A percentile compares a stretch with the other conserved stretches of the same genome.
phyloP scores from a whole-genome alignment of 2,797 vertebrate genomes.

The Oceanodroma leucorhoa region DNA sequence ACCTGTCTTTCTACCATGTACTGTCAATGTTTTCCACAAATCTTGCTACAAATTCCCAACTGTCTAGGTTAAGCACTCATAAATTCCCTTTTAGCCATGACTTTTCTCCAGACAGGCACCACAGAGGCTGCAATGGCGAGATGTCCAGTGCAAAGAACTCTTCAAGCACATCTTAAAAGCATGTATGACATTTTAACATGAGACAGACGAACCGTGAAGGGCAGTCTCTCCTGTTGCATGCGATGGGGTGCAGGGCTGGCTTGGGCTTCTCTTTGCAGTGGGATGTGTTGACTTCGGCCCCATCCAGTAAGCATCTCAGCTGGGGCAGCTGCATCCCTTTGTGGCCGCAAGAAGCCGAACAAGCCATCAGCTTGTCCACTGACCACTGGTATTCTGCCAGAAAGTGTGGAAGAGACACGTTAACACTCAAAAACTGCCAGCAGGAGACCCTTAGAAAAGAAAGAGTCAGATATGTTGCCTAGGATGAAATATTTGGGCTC shows the following conservation, averaged over 20 bases:
- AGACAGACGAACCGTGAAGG: constrained; percentile 79
- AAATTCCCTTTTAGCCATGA: background rate
- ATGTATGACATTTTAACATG: background rate
- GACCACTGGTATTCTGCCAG: constrained; percentile 77
- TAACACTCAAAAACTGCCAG: background rate
- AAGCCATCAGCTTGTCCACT: constrained; percentile 65
- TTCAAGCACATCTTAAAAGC: background rate
- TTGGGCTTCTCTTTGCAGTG: constrained; percentile 78
- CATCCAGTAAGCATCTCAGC: constrained; percentile 77
- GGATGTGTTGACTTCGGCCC: constrained; percentile 61
- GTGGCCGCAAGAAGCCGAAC: constrained; percentile 78
- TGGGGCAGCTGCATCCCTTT: constrained; percentile 78
- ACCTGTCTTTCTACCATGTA: background rate
- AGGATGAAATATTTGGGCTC: background rate
- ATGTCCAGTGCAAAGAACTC: background rate
- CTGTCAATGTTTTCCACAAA: background rate
- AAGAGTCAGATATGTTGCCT: background rate
- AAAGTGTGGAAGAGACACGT: background rate
- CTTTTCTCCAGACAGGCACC: background rate
- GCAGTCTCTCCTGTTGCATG: constrained; percentile 87
- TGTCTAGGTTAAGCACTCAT: background rate
- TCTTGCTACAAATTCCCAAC: background rate
- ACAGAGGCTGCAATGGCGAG: background rate
- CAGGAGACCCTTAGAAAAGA: background rate
- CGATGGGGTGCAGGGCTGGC: constrained; percentile 68